Conservation (phyloP, 2,888 invertebrate genomes). For the Drosophila yooni region DNA sequence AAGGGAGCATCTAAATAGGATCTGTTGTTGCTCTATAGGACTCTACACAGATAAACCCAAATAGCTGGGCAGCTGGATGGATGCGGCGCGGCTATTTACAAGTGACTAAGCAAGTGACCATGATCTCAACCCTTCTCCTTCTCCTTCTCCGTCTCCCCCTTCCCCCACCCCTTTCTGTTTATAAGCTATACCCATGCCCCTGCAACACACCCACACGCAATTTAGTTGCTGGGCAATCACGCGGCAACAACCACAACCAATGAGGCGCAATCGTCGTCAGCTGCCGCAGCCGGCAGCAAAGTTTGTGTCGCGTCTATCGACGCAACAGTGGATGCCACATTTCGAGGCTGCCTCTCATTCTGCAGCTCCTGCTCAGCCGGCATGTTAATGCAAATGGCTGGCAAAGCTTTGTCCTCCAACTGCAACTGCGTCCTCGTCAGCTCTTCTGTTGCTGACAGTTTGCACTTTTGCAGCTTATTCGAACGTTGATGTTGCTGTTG, state of each 20-base stretch:
- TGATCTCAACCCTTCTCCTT: conserved; percentile 28
- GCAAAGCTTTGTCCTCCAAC: conserved; percentile 47
- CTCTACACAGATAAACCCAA: conserved; percentile 21
- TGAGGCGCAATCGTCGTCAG: conserved; percentile 75
- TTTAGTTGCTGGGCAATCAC: conserved; percentile 73
- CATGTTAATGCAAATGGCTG: conserved; percentile 79
- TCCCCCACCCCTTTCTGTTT: conserved; percentile 1
- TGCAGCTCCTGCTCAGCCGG: conserved; percentile 56
- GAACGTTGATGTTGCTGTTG: conserved; percentile 21
- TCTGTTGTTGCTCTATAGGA: conserved; percentile 31
- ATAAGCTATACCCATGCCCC: conserved; percentile 6
- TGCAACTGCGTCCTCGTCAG: conserved; percentile 38
- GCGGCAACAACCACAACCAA: conserved; percentile 76
- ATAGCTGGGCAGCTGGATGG: conserved; percentile 45
- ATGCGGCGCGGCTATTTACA: conserved; percentile 63
- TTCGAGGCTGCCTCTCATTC: conserved; percentile 39
- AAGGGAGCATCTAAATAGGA: conserved; percentile 28
- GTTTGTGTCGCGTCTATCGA: conserved; percentile 53
- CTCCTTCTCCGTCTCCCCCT: conserved; percentile 3
- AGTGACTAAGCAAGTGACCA: conserved; percentile 66
- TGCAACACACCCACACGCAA: conserved; percentile 10
- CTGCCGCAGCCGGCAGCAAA: conserved; percentile 71
- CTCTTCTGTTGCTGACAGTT: conserved; percentile 69
- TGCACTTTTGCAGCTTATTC: conserved; percentile 75
- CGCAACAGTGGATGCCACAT: conserved; percentile 42